Evolutionary conservation across 2,113 vertebrate species (phyloP), one percentile per base, ranked within the genome.

Genomic region (Dasyurus viverrinus): DNA sequence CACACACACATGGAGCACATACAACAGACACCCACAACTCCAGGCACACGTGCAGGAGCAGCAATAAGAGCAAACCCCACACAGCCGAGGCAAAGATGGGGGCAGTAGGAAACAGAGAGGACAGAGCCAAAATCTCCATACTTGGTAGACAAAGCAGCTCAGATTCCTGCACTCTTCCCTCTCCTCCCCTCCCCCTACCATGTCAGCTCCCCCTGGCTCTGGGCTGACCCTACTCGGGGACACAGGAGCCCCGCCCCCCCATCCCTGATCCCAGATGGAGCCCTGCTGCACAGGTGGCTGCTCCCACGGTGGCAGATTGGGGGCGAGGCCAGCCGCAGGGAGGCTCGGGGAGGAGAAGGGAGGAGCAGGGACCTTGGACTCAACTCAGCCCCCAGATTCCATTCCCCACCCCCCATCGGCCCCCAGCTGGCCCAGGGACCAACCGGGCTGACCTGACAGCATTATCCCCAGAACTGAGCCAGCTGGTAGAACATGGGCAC

Each of bases 221-320:
- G 5, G 2, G 0, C 76, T 96, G 97, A 95, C 93, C 94, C 76
- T 0, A 96, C 0, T 7, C 42, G 68, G 95, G 96, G 95, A 92
- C 93, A 9, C 1, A 27, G 95, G 93, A 95, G 96, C 89, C 90
- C 19, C 47, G 84, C 94, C 76, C 95, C 95, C 93, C 54, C 26
- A 10, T 14, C 30, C 93, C 27, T 90, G 89, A 57, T 57, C 42
- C 25, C 97, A 97, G 97, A 97, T 97, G 97, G 98, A 55, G 0
- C 10, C 60, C 96, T n/a, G 96, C 97, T 96, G 97, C 98, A 97
- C 97, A 98, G 97, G 97, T 96, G 97, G 97, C 97, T 92, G 96
- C 1, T 94, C 0, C 89, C 68, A 54, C 94, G 93, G 90, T 1
- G 76, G 97, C 97, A 98, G 97, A 97, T 95, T 94, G 97, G 95